Evolutionary conservation across 1,140 invertebrate species (phyloP), one percentile per base, ranked within the genome.

Genomic region (Liolophura sinensis): DNA sequence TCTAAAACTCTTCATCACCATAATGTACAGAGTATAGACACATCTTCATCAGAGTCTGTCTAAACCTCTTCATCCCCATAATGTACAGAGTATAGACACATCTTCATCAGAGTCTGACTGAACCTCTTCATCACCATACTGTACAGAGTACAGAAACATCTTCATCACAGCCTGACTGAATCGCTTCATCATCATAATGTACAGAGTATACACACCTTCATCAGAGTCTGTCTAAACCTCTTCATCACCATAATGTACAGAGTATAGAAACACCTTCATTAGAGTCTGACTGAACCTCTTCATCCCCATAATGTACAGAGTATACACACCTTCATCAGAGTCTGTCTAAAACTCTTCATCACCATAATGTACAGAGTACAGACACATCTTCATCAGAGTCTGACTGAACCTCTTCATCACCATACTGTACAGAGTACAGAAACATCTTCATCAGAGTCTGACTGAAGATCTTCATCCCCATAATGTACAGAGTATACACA

Each of bases 171-270:
- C 56, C 40, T 78, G 66, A 5, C 90, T 90, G 84, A 98, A 97
- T 76, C 92, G 91, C 78, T 91, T 91, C 88, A 96, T 91, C 15
- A 98, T 95, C 64, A 89, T 91, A n/a, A n/a, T 97, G 98, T 93
- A 97, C 16, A n/a, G n/a, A n/a, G n/a, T 15, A 52, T 12, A 58
- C 64, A 65, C 70, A 80, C 78, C 73, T 78, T 75, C 46, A 74
- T 72, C 18, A 87, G 71, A 18, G 78, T 74, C 40, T 78, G 66
- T 4, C 90, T 90, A 84, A 98, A 97, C 76, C 92, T 91, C 78
- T 91, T 91, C 88, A 96, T 91, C 15, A 98, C 95, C 64, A 89
- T 91, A n/a, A n/a, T 84, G 79, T 97, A 98, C 93, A 97, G 25
- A n/a, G n/a, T n/a, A n/a, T 15, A 52, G n/a, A n/a, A 15, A 58